Percentiles rank a stretch among this genome's conserved stretches.
phyloP scores from a whole-genome alignment of 2,797 vertebrate genomes.

The Lutjanus campechanus region DNA sequence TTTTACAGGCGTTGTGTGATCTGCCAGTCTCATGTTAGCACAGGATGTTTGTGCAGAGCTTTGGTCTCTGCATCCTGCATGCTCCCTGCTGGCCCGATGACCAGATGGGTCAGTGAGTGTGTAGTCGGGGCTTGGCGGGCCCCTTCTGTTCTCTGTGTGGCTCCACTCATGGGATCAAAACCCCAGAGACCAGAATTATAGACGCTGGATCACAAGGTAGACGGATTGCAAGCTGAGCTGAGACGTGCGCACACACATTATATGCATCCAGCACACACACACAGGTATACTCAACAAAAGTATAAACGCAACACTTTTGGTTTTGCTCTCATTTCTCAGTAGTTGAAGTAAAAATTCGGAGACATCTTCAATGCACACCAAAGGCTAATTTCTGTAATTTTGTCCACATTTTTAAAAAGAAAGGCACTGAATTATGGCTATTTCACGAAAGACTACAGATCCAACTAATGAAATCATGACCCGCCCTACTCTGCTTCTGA shows the following conservation, averaged over 20 bases:
- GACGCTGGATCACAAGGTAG: constrained; percentile 63
- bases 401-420: no score
- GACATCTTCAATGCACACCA: no score
- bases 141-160: constrained; percentile 79
- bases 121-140: constrained; percentile 55
- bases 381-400: no score
- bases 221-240: constrained; percentile 62
- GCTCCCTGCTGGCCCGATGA: constrained; percentile 63
- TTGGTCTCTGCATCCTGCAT: constrained; percentile 57
- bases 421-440: no score
- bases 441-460: no score
- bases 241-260: constrained; percentile 20
- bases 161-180: constrained; percentile 72
- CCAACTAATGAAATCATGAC: no score
- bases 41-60: constrained; percentile 63
- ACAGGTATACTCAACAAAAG: constrained; percentile 10
- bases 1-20: constrained; percentile 60
- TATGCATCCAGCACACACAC: constrained; percentile 18
- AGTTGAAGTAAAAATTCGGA: no score
- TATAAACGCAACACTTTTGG: no score
- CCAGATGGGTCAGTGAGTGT: constrained; percentile 79
- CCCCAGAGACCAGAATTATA: constrained; percentile 65
- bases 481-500: no score
- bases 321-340: no score
- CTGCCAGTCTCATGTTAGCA: constrained; percentile 52